phyloP scores from a whole-genome alignment of 2,797 vertebrate genomes.

The Sylvilagus floridanus region DNA sequence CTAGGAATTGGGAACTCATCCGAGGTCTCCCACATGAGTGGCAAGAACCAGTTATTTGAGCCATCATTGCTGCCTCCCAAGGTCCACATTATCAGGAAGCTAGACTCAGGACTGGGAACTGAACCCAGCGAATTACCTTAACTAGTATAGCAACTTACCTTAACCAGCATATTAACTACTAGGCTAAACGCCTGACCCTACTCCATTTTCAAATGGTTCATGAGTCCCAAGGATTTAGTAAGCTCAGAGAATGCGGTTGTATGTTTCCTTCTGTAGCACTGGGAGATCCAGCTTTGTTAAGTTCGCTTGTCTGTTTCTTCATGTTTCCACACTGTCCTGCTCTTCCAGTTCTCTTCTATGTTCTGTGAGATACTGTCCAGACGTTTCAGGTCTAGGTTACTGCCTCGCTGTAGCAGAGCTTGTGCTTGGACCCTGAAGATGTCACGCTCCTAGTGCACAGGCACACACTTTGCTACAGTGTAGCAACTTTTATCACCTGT shows the following conservation, averaged over 20 bases:
- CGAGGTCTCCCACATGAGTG: too few species aligned
- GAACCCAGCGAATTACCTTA: too few species aligned
- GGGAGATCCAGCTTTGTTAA: not conserved
- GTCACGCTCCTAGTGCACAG: not conserved
- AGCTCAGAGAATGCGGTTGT: not conserved
- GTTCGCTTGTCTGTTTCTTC: not conserved
- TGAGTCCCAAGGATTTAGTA: not conserved
- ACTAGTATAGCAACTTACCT: too few species aligned
- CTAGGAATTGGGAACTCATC: too few species aligned
- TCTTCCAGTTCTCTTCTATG: not conserved
- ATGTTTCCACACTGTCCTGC: not conserved
- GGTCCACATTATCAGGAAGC: too few species aligned
- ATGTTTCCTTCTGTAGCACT: not conserved
- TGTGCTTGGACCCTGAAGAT: not conserved
- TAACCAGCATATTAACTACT: too few species aligned
- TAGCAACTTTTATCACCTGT: not conserved
- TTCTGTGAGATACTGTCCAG: not conserved
- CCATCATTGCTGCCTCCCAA: too few species aligned
- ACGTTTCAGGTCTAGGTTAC: not conserved
- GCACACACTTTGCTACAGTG: not conserved
- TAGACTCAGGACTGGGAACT: too few species aligned
- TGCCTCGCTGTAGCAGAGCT: not conserved
- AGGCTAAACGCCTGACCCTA: too few species aligned
- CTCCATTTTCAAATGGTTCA: not conserved
- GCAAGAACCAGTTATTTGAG: too few species aligned